These are phyloP conservation scores for Norana najaformis DNA, from an alignment of 2,888 invertebrate species.

Conservation along the genomic window DNA sequence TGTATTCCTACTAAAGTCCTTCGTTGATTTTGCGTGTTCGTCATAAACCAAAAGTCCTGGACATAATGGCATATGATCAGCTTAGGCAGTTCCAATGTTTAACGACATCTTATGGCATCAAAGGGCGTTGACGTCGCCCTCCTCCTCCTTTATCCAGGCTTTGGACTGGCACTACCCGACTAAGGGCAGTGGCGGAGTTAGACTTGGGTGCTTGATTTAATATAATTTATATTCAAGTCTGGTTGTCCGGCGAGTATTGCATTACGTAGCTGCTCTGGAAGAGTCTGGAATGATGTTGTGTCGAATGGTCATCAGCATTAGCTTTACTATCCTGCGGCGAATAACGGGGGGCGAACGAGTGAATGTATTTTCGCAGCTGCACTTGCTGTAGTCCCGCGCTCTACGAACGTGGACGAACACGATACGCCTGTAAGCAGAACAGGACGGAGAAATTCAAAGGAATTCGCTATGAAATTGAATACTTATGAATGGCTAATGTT, in stretches of 20 bases:
- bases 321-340: background rate
- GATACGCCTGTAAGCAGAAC: background rate
- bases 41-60: too few species aligned
- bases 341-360: background rate
- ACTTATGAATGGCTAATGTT: background rate
- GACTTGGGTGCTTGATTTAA: background rate
- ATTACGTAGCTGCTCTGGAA: background rate
- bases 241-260: background rate
- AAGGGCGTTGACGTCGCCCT: too few species aligned
- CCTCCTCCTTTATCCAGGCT: too few species aligned
- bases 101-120: too few species aligned
- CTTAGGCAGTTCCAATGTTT: too few species aligned
- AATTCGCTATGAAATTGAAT: background rate
- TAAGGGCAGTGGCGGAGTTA: too few species aligned
- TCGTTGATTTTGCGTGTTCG: too few species aligned
- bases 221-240: background rate
- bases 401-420: background rate
- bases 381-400: background rate
- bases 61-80: too few species aligned
- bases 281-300: background rate
- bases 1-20: too few species aligned
- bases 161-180: too few species aligned
- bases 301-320: background rate
- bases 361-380: background rate
- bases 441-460: constrained; percentile 10